Conservation (phyloP, 2,888 invertebrate genomes). For the Lypha dubia region DNA sequence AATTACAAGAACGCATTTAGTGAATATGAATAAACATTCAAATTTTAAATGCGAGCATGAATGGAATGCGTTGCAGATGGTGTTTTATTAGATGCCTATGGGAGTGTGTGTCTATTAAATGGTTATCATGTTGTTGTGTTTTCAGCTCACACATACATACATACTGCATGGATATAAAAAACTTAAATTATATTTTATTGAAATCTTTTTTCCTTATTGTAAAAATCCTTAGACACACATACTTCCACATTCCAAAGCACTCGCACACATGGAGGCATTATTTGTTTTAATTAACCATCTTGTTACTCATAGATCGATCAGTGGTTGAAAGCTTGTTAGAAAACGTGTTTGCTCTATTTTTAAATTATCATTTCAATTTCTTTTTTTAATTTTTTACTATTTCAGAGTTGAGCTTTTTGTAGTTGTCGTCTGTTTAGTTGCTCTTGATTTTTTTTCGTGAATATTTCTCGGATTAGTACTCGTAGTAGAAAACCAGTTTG, state of each 20-base stretch:
- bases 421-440: slow-evolving; percentile 25
- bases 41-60: slow-evolving; percentile 30
- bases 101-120: background rate
- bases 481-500: slow-evolving; percentile 61
- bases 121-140: background rate
- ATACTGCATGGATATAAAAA: no score
- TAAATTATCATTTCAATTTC: background rate
- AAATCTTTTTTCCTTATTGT: background rate
- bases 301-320: slow-evolving; percentile 45
- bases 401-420: slow-evolving; percentile 41
- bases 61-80: slow-evolving; percentile 55
- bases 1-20: slow-evolving; percentile 34
- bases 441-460: slow-evolving; percentile 34
- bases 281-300: slow-evolving; percentile 63
- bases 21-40: slow-evolving; percentile 27
- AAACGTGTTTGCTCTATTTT: slow-evolving; percentile 67
- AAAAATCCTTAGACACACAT: slow-evolving; percentile 11
- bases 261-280: slow-evolving; percentile 5
- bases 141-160: background rate
- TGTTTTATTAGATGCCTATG: slow-evolving; percentile 20
- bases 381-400: background rate
- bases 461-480: slow-evolving; percentile 52
- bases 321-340: slow-evolving; percentile 52
- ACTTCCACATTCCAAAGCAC: background rate
- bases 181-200: slow-evolving; percentile 21